Conservation (phyloP, 1,140 invertebrate species). For the Drosophila insularis region DNA sequence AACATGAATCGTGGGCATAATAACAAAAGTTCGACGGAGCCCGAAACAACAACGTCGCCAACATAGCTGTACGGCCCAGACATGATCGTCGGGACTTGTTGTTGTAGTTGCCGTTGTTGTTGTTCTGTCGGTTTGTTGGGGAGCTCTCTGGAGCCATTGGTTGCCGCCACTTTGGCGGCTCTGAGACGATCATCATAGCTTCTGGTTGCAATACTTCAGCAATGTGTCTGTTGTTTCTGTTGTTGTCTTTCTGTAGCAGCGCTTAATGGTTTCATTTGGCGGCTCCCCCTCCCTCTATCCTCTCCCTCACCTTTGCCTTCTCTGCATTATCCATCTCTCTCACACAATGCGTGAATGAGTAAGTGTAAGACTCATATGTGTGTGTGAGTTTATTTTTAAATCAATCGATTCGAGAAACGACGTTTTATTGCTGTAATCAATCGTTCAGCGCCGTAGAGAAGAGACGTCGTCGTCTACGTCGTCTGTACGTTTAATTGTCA, state of each 20-base stretch:
- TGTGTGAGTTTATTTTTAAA: conserved; percentile 74
- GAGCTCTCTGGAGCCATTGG: conserved; percentile 54
- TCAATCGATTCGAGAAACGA: conserved; percentile 73
- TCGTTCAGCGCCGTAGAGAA: conserved; percentile 56
- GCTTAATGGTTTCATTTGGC: conserved; percentile 77
- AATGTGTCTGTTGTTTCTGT: conserved; percentile 45
- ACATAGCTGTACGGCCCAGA: conserved; percentile 71
- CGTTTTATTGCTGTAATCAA: conserved; percentile 80
- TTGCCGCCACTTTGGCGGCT: conserved; percentile 69
- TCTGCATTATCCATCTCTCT: background rate
- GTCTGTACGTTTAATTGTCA: conserved; percentile 54
- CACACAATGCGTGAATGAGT: conserved; percentile 22
- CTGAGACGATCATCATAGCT: conserved; percentile 69
- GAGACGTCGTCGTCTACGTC: conserved; percentile 34
- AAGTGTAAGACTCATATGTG: conserved; percentile 12
- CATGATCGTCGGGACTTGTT: conserved; percentile 68
- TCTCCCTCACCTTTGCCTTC: background rate
- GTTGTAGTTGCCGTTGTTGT: conserved; percentile 33
- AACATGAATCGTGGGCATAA: conserved; percentile 71
- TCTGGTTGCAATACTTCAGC: conserved; percentile 65
- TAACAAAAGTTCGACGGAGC: conserved; percentile 71
- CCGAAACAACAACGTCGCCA: conserved; percentile 71
- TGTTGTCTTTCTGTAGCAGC: conserved; percentile 63
- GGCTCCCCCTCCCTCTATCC: conserved; percentile 19
- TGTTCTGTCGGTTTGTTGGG: conserved; percentile 61